Evolutionary conservation across 2,797 vertebrate genomes (phyloP).

Genomic region (Gobio occitaniae): DNA sequence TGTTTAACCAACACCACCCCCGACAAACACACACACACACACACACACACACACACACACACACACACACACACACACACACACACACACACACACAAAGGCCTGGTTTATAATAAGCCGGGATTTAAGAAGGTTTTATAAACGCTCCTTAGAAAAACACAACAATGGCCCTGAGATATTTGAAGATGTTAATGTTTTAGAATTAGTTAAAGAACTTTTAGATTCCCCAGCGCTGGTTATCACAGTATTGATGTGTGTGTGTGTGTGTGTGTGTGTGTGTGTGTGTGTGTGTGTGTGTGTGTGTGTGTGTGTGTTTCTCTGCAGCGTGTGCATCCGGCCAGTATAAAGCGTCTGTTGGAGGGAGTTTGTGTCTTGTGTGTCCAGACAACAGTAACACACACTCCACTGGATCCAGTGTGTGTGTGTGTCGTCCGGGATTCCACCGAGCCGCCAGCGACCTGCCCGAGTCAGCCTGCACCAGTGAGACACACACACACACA

Average conservation of each 20-base stretch:
- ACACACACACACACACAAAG: not conserved
- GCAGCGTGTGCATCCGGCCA: slow-evolving; percentile 48
- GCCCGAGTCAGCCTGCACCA: slow-evolving; percentile 48
- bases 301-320: not conserved
- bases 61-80: slow-evolving; percentile 9
- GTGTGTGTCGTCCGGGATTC: slow-evolving; percentile 47
- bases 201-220: no score
- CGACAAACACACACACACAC: slow-evolving; percentile 10
- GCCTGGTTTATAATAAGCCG: no score
- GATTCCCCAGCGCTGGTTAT: no score
- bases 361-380: slow-evolving; percentile 47
- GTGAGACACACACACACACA: slow-evolving; percentile 38
- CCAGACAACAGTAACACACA: slow-evolving; percentile 53
- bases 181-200: no score
- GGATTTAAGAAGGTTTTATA: no score
- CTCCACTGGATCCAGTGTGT: slow-evolving; percentile 38
- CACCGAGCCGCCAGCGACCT: slow-evolving; percentile 46
- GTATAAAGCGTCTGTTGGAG: slow-evolving; percentile 41
- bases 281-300: not conserved
- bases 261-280: not conserved
- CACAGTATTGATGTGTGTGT: no score
- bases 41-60: not conserved
- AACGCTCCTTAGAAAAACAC: no score
- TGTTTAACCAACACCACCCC: slow-evolving; percentile 48
- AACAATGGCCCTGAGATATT: no score